Evolutionary conservation across 2,797 vertebrate species (phyloP), one percentile per base, ranked within the genome.

Genomic region (Hapalemur alaotrensis): DNA sequence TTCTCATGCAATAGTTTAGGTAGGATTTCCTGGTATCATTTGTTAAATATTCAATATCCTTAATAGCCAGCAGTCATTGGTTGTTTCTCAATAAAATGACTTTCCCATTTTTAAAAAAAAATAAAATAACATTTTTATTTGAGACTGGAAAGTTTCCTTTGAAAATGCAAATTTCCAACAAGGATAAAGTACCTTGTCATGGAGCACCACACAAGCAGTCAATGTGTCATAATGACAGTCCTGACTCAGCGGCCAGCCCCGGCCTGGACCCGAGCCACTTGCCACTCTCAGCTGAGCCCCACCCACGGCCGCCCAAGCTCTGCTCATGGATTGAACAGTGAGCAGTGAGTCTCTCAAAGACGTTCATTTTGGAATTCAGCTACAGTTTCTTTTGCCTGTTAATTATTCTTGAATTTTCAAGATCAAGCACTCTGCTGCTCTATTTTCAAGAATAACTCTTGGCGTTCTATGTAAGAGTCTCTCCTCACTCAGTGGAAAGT

Each of bases 141-240:
- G 11, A 35, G 32, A 20, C 43, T 80, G 72, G 54, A 13, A 15
- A 18, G 43, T 38, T 73, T 91, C 57, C 65, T 95, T 85, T 48
- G 35, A 69, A 72, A 52, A 61, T 52, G 38, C 38, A 25, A 65
- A 75, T n/a, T 93, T 14, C 23, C 48, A 20, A 32, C 46, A 28
- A 38, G 12, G 14, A 52, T 35, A 50, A 73, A 61, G 54, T 22
- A 6, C 30, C 20, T 4, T 20, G 20, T 61, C 81, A 23, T 7
- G 7, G 80, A 67, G 4, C 35, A 15, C 10, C 35, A 22, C 30
- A 46, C 2, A 6, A 52, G 54, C 15, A 22, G 38, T 30, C 46
- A 0, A 4, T 0, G 59, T 35, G 35, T 48, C 7, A 0, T 3
- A 5, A 48, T 1, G 6, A 14, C 43, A 18, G 0, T 23, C 20